phyloP scores from a whole-genome alignment of 2,888 invertebrate species.

The Idaea dimidiata region DNA sequence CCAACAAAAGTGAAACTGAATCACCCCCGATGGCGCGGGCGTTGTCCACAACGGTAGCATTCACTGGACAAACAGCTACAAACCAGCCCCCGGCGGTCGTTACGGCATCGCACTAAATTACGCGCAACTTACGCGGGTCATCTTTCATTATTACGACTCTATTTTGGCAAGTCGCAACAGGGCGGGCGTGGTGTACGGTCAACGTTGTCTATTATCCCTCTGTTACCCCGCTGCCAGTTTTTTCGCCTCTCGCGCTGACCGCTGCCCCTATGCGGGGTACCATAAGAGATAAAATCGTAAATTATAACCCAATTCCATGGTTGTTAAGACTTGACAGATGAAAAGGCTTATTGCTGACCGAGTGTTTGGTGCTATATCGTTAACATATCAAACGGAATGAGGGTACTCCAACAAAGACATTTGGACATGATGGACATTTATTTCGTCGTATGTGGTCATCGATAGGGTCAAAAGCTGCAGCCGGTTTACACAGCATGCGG shows the following conservation, averaged over 20 bases:
- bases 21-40: constrained; percentile 56
- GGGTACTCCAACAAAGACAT: constrained; percentile 63
- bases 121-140: constrained; percentile 70
- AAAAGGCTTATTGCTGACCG: constrained; percentile 72
- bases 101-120: constrained; percentile 70
- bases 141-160: constrained; percentile 77
- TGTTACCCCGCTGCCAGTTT: constrained; percentile 59
- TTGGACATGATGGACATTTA: constrained; percentile 61
- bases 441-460: constrained; percentile 41
- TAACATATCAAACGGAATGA: constrained; percentile 71
- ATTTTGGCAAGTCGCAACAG: constrained; percentile 78
- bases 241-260: constrained; percentile 68
- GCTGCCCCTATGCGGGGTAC: constrained; percentile 75
- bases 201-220: constrained; percentile 63
- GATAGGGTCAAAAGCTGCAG: constrained; percentile 24
- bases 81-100: constrained; percentile 54
- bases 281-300: constrained; percentile 77
- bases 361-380: constrained; percentile 66
- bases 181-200: constrained; percentile 67
- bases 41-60: constrained; percentile 47
- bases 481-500: constrained; percentile 27
- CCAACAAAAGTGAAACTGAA: constrained; percentile 72
- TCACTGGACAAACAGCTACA: constrained; percentile 57
- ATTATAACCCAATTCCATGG: constrained; percentile 80
- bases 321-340: constrained; percentile 78